A percentile compares a stretch with the other conserved stretches of the same genome.
phyloP scores from a whole-genome alignment of 2,113 vertebrate species.

The Mungos mungo region DNA sequence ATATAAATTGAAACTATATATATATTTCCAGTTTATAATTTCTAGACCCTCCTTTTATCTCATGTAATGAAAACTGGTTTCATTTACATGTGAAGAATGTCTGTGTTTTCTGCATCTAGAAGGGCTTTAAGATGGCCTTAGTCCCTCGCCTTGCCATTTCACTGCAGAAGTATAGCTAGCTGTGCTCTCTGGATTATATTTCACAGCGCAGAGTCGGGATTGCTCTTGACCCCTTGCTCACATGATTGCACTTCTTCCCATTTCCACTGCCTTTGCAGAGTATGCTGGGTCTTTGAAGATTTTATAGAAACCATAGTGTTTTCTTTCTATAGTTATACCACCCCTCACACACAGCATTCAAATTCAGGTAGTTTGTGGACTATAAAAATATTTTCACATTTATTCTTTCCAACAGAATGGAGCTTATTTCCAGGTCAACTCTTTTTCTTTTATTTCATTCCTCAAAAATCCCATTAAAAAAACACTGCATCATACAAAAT shows the following conservation, averaged over 20 bases:
- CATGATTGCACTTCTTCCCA: neutral
- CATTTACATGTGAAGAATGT: neutral
- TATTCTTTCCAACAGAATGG: conserved; percentile 39
- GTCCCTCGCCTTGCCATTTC: neutral
- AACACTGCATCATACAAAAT: neutral
- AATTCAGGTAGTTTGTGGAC: neutral
- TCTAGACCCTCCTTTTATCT: neutral
- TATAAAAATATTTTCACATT: conserved; percentile 1
- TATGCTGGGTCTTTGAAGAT: neutral
- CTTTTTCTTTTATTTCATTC: conserved; percentile 14
- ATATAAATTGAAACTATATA: neutral
- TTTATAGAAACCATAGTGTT: neutral
- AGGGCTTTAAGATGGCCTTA: neutral
- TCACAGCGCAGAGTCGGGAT: neutral
- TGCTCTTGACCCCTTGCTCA: neutral
- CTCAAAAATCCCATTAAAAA: neutral
- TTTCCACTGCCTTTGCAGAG: neutral
- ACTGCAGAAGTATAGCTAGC: neutral
- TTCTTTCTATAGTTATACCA: neutral
- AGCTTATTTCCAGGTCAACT: conserved; percentile 16
- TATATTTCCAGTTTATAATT: conserved; percentile 23
- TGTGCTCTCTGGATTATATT: neutral
- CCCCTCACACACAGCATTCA: neutral
- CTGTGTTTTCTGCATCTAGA: neutral
- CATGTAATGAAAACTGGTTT: neutral